A percentile compares a stretch with the other conserved stretches of the same genome.
phyloP scores from a whole-genome alignment of 2,113 vertebrate species.

The Xiphophorus hellerii region DNA sequence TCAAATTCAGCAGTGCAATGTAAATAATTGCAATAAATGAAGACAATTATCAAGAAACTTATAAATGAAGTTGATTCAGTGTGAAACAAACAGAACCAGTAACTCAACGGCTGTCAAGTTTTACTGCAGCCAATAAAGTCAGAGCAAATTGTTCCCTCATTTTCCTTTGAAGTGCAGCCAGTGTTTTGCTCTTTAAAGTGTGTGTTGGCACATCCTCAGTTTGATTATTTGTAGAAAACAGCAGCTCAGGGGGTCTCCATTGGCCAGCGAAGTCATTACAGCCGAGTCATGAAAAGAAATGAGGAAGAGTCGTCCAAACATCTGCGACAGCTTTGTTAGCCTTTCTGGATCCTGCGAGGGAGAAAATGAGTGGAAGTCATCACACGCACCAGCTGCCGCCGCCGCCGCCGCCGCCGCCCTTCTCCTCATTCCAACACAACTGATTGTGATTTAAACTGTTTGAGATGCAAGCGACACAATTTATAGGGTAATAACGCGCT shows the following conservation, averaged over 20 bases:
- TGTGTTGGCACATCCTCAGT: slow-evolving; percentile 4
- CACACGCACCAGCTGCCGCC: slow-evolving; percentile 53
- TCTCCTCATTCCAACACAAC: background rate
- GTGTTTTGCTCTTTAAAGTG: background rate
- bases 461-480: background rate
- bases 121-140: background rate
- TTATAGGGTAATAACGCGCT: slow-evolving; percentile 8
- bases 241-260: slow-evolving; percentile 32
- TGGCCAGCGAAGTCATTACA: slow-evolving; percentile 47
- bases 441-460: slow-evolving; percentile 1
- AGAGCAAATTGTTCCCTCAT: background rate
- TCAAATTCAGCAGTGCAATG: too few species aligned
- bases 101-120: background rate
- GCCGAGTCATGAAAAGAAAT: slow-evolving; percentile 52
- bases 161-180: background rate
- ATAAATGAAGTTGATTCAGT: too few species aligned
- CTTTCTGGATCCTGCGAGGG: slow-evolving; percentile 36
- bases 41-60: too few species aligned
- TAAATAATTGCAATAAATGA: too few species aligned
- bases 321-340: slow-evolving; percentile 53
- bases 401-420: background rate
- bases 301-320: slow-evolving; percentile 47
- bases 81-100: background rate
- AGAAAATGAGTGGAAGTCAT: slow-evolving; percentile 53
- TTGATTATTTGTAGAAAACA: background rate